These are phyloP conservation scores for Halcyon smyrnensis DNA, from an alignment of 2,797 vertebrate species.

Conservation along the genomic window DNA sequence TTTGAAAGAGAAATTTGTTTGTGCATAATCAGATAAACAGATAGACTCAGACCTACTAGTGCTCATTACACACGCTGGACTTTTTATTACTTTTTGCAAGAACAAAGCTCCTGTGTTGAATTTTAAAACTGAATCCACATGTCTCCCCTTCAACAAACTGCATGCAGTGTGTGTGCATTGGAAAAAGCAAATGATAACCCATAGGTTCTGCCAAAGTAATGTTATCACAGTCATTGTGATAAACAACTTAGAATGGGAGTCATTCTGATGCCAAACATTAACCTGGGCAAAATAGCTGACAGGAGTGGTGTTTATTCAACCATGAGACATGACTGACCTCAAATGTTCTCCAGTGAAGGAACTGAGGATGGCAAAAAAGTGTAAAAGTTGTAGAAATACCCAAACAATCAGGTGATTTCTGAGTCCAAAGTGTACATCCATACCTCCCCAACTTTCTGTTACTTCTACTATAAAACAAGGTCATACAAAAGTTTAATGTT, in stretches of 20 bases:
- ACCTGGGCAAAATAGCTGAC: constrained; percentile 19
- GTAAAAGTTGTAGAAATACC: not conserved
- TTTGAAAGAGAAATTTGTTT: constrained; percentile 63
- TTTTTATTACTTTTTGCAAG: constrained; percentile 14
- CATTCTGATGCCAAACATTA: constrained; percentile 30
- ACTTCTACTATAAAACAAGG: not conserved
- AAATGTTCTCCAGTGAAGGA: not conserved
- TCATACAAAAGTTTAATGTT: not conserved
- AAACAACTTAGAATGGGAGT: constrained; percentile 13
- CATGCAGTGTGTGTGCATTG: not conserved
- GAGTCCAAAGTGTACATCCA: not conserved
- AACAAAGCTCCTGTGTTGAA: not conserved
- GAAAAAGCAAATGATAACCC: constrained; percentile 13
- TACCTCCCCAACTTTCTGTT: not conserved
- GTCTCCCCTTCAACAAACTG: not conserved
- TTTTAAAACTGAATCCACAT: constrained; percentile 22
- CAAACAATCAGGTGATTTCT: not conserved
- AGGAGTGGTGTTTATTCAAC: not conserved
- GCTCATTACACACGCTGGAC: not conserved
- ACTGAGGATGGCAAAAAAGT: not conserved
- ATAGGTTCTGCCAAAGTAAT: not conserved
- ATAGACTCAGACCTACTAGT: not conserved
- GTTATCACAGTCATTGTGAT: not conserved
- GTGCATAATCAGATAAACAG: constrained; percentile 25
- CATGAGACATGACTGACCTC: not conserved